Percentiles rank a stretch among this genome's conserved stretches.
These are phyloP conservation scores for Orbicella faveolata DNA, from an alignment of 64 coral and sea anemone species.

Conservation along the genomic window DNA sequence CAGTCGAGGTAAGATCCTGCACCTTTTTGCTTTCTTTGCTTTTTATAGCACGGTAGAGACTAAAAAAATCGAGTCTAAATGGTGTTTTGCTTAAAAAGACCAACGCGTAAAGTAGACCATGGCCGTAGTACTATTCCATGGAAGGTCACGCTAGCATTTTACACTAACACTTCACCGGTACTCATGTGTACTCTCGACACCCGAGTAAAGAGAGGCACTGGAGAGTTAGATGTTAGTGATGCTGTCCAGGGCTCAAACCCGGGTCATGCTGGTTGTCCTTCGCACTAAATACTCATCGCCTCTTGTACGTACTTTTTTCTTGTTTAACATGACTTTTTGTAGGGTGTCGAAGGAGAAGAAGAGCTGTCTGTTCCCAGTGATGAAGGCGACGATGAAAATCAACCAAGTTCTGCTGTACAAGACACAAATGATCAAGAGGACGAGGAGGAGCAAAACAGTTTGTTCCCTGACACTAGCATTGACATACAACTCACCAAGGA, in stretches of 20 bases:
- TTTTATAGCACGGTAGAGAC: background rate
- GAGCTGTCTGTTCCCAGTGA: constrained; percentile 54
- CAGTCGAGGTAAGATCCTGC: background rate
- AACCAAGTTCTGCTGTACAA: background rate
- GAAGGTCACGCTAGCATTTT: too few relatives aligned
- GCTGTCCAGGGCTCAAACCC: too few relatives aligned
- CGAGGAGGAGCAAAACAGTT: constrained; percentile 30
- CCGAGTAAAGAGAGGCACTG: too few relatives aligned
- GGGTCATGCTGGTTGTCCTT: too few relatives aligned
- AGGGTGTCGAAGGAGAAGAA: constrained; percentile 76
- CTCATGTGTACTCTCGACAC: too few relatives aligned
- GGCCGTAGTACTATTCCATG: too few relatives aligned
- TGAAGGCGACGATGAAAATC: constrained; percentile 32
- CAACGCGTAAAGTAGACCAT: too few relatives aligned
- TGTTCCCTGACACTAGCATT: constrained; percentile 91
- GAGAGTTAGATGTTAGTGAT: too few relatives aligned
- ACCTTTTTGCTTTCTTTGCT: background rate
- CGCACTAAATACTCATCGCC: too few relatives aligned
- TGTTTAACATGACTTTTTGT: background rate
- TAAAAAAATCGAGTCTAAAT: too few relatives aligned
- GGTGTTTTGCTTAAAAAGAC: too few relatives aligned
- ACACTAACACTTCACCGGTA: too few relatives aligned
- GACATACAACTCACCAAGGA: constrained; percentile 70
- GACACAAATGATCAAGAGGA: constrained; percentile 18
- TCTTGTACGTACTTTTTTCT: background rate